phyloP scores from a whole-genome alignment of 2,797 vertebrate genomes.

The Sandelia bainsii region DNA sequence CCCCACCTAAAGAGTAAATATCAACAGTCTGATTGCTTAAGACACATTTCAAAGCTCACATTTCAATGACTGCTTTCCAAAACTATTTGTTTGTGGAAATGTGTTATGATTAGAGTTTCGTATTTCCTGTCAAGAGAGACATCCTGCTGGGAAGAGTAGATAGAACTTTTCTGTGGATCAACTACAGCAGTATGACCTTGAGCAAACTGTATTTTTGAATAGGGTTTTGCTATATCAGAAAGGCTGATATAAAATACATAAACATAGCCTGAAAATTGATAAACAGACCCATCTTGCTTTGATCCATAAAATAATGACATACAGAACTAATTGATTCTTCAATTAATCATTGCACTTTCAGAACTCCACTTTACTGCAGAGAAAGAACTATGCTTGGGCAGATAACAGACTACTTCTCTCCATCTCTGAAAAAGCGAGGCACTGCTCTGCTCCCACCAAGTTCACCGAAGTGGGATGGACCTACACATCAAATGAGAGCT shows the following conservation, averaged over 20 bases:
- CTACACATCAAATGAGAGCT: conserved; percentile 16
- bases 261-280: neutral
- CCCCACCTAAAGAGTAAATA: neutral
- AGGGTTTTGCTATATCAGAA: neutral
- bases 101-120: conserved; percentile 22
- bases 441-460: conserved; percentile 51
- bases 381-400: neutral
- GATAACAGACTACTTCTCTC: neutral
- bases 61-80: neutral
- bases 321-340: neutral
- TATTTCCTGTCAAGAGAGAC: conserved; percentile 45
- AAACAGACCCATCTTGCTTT: neutral
- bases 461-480: conserved; percentile 62
- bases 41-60: neutral
- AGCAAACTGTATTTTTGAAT: neutral
- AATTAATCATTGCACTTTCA: neutral
- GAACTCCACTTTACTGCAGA: neutral
- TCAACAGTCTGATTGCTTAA: neutral
- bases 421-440: neutral
- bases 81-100: conserved; percentile 20
- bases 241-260: neutral
- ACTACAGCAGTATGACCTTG: neutral
- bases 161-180: conserved; percentile 21
- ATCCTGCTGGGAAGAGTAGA: conserved; percentile 38
- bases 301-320: neutral